A percentile compares a stretch with the other conserved stretches of the same genome.
Conservation (phyloP, 1,140 invertebrate species). For the Eumeta japonica region DNA sequence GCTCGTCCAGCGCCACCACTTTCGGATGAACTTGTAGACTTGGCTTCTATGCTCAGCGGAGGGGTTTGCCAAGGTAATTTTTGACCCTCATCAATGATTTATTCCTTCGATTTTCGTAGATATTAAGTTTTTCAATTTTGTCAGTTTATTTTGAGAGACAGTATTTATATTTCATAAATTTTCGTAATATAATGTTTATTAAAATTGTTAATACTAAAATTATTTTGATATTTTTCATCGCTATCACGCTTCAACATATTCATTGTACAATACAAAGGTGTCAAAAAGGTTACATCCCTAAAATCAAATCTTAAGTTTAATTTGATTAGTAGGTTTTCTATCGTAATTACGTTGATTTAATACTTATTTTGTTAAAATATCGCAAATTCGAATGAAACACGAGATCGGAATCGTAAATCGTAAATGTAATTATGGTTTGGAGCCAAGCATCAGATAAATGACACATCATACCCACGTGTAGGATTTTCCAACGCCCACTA, state of each 20-base stretch:
- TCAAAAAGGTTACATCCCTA: too few species aligned
- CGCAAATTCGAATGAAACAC: too few species aligned
- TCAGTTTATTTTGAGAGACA: not conserved
- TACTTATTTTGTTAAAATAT: too few species aligned
- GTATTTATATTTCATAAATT: not conserved
- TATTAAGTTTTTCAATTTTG: not conserved
- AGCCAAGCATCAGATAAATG: not conserved
- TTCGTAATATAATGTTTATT: not conserved
- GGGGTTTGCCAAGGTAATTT: slow-evolving; percentile 51
- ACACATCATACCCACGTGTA: slow-evolving; percentile 11
- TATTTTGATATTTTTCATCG: too few species aligned
- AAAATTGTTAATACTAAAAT: not conserved
- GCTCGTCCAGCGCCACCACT: slow-evolving; percentile 39
- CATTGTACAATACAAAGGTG: too few species aligned
- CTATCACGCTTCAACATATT: too few species aligned
- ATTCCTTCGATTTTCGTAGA: not conserved
- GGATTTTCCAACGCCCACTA: slow-evolving; percentile 67
- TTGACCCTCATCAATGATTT: not conserved
- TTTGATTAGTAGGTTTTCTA: too few species aligned
- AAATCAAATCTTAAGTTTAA: too few species aligned
- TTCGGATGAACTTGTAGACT: slow-evolving; percentile 49
- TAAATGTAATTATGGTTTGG: not conserved
- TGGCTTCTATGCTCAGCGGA: slow-evolving; percentile 60
- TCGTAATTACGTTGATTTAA: too few species aligned
- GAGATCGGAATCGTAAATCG: not conserved